A percentile compares a stretch with the other conserved stretches of the same genome.
These are phyloP conservation scores for Parascotia fuliginaria DNA, from an alignment of 2,888 invertebrate genomes.

Conservation along the genomic window DNA sequence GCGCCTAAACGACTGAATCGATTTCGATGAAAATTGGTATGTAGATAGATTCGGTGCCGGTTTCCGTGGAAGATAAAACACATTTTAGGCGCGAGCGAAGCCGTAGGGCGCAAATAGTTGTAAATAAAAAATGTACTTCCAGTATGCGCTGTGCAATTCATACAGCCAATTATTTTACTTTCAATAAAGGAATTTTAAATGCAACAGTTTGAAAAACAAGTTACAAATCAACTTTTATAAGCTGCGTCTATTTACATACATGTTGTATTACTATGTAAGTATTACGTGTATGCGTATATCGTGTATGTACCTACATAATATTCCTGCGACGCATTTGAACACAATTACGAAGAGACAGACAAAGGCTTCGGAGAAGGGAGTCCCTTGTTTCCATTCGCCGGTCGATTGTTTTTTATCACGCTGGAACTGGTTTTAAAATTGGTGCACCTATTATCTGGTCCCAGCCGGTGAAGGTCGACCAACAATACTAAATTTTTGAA, in stretches of 20 bases:
- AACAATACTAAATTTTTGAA: slow-evolving; percentile 75
- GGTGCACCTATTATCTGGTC: slow-evolving; percentile 82
- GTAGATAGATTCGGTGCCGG: too few relatives aligned
- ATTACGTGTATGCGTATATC: slow-evolving; percentile 13
- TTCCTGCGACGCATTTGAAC: slow-evolving; percentile 30
- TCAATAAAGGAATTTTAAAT: neutral
- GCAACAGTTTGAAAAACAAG: neutral
- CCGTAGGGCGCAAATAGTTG: too few relatives aligned
- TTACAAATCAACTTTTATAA: slow-evolving; percentile 8
- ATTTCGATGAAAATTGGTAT: too few relatives aligned
- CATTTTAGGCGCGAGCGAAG: too few relatives aligned
- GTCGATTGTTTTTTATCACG: slow-evolving; percentile 67
- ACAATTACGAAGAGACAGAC: slow-evolving; percentile 55
- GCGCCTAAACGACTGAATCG: too few relatives aligned
- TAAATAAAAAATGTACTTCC: too few relatives aligned
- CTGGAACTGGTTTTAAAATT: slow-evolving; percentile 82
- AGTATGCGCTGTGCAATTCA: too few relatives aligned
- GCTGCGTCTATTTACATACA: slow-evolving; percentile 11
- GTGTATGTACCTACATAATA: slow-evolving; percentile 9
- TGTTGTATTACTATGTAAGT: slow-evolving; percentile 7
- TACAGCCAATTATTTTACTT: too few relatives aligned
- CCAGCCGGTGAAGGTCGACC: slow-evolving; percentile 77
- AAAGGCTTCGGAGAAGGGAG: slow-evolving; percentile 63
- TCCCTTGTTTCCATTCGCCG: slow-evolving; percentile 71
- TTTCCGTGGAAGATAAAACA: too few relatives aligned